Conservation (phyloP, 2,888 invertebrate genomes). For the Pterobdella sp. region DNA sequence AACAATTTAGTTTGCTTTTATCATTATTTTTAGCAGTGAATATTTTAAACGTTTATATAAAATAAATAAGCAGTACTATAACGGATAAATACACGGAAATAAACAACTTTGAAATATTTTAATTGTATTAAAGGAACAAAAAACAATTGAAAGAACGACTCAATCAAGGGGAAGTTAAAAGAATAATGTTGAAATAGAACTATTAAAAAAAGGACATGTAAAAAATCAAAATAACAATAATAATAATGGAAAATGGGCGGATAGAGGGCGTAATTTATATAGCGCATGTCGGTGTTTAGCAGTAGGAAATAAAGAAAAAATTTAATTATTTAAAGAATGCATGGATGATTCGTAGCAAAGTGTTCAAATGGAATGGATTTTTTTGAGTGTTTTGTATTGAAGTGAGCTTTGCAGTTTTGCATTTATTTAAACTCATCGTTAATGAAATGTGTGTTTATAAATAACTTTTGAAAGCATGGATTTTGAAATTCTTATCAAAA, state of each 20-base stretch:
- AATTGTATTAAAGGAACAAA: neutral
- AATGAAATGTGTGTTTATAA: too few relatives aligned
- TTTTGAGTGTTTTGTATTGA: neutral
- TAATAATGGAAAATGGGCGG: neutral
- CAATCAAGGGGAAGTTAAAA: neutral
- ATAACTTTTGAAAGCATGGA: too few relatives aligned
- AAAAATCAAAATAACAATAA: neutral
- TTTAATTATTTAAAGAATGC: conserved; percentile 13
- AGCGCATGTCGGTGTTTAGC: neutral
- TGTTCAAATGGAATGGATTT: neutral
- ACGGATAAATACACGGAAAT: neutral
- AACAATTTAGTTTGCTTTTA: too few relatives aligned
- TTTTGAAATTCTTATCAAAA: too few relatives aligned
- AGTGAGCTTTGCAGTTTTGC: too few relatives aligned
- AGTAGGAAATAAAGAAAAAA: conserved; percentile 8
- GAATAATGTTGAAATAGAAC: neutral
- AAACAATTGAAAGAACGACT: neutral
- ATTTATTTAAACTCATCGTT: too few relatives aligned
- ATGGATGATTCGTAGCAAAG: neutral
- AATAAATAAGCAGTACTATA: too few relatives aligned
- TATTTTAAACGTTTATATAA: too few relatives aligned
- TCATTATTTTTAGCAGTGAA: too few relatives aligned
- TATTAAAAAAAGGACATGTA: neutral
- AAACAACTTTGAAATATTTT: neutral
- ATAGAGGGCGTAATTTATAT: conserved; percentile 9